Evolutionary conservation across 2,888 invertebrate genomes (phyloP), one percentile per base, ranked within the genome.

Genomic region (Steromphala cineraria): DNA sequence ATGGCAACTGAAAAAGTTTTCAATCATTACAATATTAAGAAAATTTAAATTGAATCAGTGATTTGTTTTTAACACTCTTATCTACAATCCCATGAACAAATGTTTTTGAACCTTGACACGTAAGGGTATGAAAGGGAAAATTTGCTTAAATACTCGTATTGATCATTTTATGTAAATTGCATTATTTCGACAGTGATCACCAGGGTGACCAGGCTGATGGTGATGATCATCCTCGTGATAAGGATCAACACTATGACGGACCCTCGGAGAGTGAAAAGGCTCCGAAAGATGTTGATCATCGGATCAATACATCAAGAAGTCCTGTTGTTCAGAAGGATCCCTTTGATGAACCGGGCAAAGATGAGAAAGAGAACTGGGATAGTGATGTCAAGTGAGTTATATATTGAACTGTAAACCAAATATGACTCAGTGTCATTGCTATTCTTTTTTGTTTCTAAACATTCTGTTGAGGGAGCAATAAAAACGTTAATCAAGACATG

Each of bases 251-350:
- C 71, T 82, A 85, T 81, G 85, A 84, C 74, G 83, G 87, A 53
- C 87, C 85, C 19, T 75, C 80, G 28, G 88, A 89, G 52, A 86
- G 85, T 10, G 87, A 88, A 24, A 82, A 80, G 53, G 75, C 84
- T 1, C 83, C 81, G 7, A 85, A 85, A 78, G 85, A 87, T 40
- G 53, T 85, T 78, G 86, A 84, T 83, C 55, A 82, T 81, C 52
- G 80, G 81, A 56, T 81, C 84, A 31, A 77, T 55, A 36, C 78
- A n/a, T 19, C 78, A n/a, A 46, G 82, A 40, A 71, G 80, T 19
- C 87, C 89, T 0, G 82, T 87, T 10, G 82, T 90, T 28, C 91
- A 91, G 81, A 89, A 90, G 85, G 93, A 93, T 87, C 90, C 92
- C 8, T 92, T 92, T 88, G 93, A 93, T 82, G 92, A 93, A 53